phyloP scores from a whole-genome alignment of 2,113 vertebrate species.

The Falco punctatus region DNA sequence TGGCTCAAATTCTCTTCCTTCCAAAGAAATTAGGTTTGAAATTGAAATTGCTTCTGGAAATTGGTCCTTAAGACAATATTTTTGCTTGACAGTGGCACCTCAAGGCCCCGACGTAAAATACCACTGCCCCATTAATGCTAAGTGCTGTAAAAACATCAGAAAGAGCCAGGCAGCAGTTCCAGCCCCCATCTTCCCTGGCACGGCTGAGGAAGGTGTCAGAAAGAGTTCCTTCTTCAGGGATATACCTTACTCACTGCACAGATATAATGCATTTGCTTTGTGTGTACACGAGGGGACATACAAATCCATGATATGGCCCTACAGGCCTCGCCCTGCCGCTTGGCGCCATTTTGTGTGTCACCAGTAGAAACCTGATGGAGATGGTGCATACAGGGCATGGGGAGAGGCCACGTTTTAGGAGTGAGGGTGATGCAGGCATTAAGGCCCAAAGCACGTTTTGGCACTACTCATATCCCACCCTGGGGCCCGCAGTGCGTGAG shows the following conservation, averaged over 20 bases:
- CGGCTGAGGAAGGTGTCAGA: background rate
- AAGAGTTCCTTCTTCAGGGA: background rate
- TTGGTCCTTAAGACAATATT: conserved; percentile 10
- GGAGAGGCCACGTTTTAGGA: background rate
- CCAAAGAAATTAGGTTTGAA: conserved; percentile 34
- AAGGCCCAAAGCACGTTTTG: no score
- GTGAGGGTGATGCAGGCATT: no score
- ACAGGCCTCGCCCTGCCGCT: background rate
- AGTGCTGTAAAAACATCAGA: background rate
- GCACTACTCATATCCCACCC: background rate
- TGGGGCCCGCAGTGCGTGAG: fast-evolving
- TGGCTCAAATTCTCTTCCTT: conserved; percentile 19
- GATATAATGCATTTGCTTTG: fast-evolving
- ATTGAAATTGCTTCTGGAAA: conserved; percentile 35
- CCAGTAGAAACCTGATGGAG: background rate
- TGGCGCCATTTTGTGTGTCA: background rate
- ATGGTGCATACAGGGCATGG: fast-evolving
- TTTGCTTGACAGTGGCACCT: background rate
- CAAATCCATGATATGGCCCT: background rate
- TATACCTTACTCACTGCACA: background rate
- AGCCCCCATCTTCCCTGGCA: background rate
- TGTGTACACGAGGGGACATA: fast-evolving
- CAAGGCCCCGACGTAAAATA: background rate
- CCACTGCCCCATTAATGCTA: background rate
- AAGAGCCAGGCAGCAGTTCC: background rate